Evolutionary conservation across 37 sponge, comb jelly and placozoan species (phyloP), one percentile per base, ranked within the genome.

Genomic region (Oopsacas minuta): DNA sequence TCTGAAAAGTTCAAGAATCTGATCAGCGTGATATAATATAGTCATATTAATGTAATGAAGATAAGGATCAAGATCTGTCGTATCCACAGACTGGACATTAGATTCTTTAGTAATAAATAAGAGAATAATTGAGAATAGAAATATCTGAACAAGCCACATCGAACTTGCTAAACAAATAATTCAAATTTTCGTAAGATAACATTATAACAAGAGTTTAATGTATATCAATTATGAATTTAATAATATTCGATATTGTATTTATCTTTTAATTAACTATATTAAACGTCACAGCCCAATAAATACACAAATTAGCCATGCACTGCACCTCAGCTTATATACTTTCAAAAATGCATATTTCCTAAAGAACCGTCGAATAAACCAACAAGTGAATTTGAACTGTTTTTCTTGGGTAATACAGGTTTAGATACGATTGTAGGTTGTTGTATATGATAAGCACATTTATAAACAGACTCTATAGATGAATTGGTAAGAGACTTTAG

Each of bases 331-430:
- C 30, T 10, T 32, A n/a, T 25, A 10, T 61, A 34, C 75, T 3
- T 61, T 61, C 75, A 61, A 61, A 61, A 61, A n/a, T 61, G 75
- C 20, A n/a, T 12, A 61, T 61, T 61, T 61, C 75, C 75, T 10
- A 61, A 61, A 32, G 30, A n/a, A 12, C 75, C 28, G 30, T 61
- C 75, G 30, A n/a, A 25, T 25, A 61, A 10, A 61, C 1, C 75
- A 61, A 34, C 20, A n/a, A 61, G 75, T 25, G 75, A 10, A 61
- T 61, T 61, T 61, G 30, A 25, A 61, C 75, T 61, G 22, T 61
- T 61, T 61, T 61, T 61, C 75, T 61, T 61, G 7, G 75, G 22
- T 25, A 61, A 34, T 5, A 61, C 20, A 5, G 28, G 3, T 10
- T 10, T 25, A n/a, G 28, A 3, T 61, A 3, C 28, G 5, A 10